Percentiles rank a stretch among this genome's conserved stretches.
Conservation (phyloP, 1,140 invertebrate genomes). For the Pomacea maculata region DNA sequence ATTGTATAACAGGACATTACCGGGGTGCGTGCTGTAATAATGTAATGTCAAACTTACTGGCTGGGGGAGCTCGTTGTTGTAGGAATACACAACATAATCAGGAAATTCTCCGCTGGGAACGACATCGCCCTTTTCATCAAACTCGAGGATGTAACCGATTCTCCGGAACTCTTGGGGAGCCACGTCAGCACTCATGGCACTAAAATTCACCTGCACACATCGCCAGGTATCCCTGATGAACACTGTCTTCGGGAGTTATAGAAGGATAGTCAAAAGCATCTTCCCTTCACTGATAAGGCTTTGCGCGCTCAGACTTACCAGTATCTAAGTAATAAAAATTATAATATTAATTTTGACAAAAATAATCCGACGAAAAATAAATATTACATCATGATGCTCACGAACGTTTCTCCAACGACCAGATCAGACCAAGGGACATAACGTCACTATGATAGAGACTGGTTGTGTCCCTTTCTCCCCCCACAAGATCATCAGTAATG, state of each 20-base stretch:
- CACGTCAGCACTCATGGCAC: conserved; percentile 19
- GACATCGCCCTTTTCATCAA: conserved; percentile 38
- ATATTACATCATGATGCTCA: too few species aligned
- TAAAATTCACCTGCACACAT: conserved; percentile 30
- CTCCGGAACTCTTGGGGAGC: conserved; percentile 33
- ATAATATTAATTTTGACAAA: too few species aligned
- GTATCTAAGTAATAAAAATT: too few species aligned
- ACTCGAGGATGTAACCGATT: conserved; percentile 22
- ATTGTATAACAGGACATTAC: not conserved
- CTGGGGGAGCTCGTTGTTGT: not conserved
- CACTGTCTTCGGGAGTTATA: too few species aligned
- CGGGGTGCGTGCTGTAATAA: not conserved
- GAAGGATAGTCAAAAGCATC: too few species aligned
- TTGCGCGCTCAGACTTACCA: too few species aligned
- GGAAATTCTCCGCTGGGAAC: not conserved
- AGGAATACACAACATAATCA: conserved; percentile 18
- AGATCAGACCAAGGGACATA: not conserved
- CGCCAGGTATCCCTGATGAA: too few species aligned
- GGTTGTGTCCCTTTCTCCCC: too few species aligned
- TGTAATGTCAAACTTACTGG: conserved; percentile 2
- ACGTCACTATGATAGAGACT: not conserved
- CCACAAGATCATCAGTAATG: too few species aligned
- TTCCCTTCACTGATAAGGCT: too few species aligned
- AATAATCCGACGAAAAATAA: too few species aligned
- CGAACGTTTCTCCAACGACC: too few species aligned